Evolutionary conservation across 2,888 invertebrate species (phyloP).

Genomic region (Tipula lateralis): DNA sequence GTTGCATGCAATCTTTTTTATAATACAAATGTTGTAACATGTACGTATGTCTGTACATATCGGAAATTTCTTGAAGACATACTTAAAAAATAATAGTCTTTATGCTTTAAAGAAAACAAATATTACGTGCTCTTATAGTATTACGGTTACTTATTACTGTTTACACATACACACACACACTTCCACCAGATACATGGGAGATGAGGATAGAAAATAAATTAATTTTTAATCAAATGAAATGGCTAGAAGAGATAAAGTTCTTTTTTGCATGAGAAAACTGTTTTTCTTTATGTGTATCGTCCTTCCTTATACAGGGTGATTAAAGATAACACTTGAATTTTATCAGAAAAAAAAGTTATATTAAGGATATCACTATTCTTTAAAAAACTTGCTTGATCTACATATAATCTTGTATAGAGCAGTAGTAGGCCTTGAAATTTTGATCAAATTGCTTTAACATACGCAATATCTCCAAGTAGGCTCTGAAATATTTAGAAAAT

Average conservation of each 20-base stretch:
- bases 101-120: not conserved
- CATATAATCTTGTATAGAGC: too few relatives aligned
- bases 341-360: too few relatives aligned
- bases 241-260: not conserved
- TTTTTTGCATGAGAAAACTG: not conserved
- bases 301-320: too few relatives aligned
- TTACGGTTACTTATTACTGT: not conserved
- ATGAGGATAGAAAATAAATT: not conserved
- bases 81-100: not conserved
- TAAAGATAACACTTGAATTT: too few relatives aligned
- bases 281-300: not conserved
- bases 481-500: too few relatives aligned
- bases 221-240: not conserved
- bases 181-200: not conserved
- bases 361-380: too few relatives aligned
- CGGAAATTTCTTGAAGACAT: not conserved
- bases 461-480: too few relatives aligned
- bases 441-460: too few relatives aligned
- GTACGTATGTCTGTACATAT: not conserved
- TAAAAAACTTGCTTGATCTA: too few relatives aligned
- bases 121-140: not conserved
- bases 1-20: not conserved
- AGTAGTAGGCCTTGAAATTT: too few relatives aligned
- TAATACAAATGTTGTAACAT: not conserved
- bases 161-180: not conserved